Evolutionary conservation across 2,113 vertebrate genomes (phyloP), one percentile per base, ranked within the genome.

Genomic region (Oryzias woworae): DNA sequence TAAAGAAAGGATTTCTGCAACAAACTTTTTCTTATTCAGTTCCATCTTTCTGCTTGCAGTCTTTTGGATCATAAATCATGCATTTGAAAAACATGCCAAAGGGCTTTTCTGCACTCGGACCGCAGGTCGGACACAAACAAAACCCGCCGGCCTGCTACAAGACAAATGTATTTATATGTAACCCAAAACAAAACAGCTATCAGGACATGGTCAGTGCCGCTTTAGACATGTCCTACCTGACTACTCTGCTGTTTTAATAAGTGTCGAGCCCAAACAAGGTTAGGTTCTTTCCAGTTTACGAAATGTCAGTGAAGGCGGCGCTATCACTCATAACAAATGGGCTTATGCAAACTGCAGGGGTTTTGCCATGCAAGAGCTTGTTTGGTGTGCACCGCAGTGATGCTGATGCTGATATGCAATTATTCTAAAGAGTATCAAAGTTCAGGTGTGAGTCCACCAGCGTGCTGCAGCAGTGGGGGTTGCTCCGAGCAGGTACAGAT

Each of bases 251-350:
- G 89, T 92, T 91, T 93, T 92, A 92, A 93, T 92, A 92, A 92
- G 91, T 90, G 91, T 91, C 91, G 84, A 87, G 63, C 82, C 88
- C 87, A 91, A 92, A 93, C 91, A 92, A 92, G 92, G 92, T 93
- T 92, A 92, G 92, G 86, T 79, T 73, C 87, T 86, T 36, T 92
- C 88, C 88, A 89, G 90, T 92, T 92, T 92, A 91, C 82, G 36
- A 90, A 92, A 92, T 91, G 91, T 92, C 91, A 91, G 83, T 58
- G 75, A 85, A 91, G 90, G 90, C 92, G 91, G 87, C 77, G 49
- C 90, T 92, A 93, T 92, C 92, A 90, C 87, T 90, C 88, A 93
- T 92, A 92, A 93, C 91, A 92, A 92, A 92, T 92, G 92, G 91
- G 90, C 87, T 90, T 90, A 92, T 93, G 92, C 91, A 92, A 92